Percentiles rank a stretch among this genome's conserved stretches.
These are phyloP conservation scores for Mya arenaria DNA, from an alignment of 1,140 invertebrate species.

Conservation along the genomic window DNA sequence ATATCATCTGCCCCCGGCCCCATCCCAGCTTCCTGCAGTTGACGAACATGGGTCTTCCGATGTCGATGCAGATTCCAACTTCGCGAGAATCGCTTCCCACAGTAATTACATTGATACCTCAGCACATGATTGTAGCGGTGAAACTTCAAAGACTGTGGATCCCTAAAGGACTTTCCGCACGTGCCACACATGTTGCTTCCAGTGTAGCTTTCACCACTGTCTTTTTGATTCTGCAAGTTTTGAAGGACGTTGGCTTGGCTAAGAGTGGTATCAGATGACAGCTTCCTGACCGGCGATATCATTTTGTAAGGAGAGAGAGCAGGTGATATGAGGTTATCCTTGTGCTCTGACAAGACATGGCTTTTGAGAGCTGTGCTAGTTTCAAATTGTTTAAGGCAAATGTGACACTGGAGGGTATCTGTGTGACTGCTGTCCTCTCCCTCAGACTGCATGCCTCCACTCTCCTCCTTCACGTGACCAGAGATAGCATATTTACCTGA, in stretches of 20 bases:
- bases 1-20: constrained; percentile 14
- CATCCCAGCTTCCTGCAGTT: constrained; percentile 38
- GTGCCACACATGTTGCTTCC: constrained; percentile 60
- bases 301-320: constrained; percentile 49
- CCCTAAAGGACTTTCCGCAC: constrained; percentile 66
- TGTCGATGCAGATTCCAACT: constrained; percentile 68
- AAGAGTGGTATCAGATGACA: constrained; percentile 11
- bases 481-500: constrained; percentile 16
- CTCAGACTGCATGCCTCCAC: constrained; percentile 16
- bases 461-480: constrained; percentile 10
- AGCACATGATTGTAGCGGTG: constrained; percentile 67
- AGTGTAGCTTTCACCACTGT: constrained; percentile 10
- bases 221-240: neutral
- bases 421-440: constrained; percentile 26
- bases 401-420: constrained; percentile 42
- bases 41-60: constrained; percentile 61
- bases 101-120: constrained; percentile 61
- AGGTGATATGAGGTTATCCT: constrained; percentile 19
- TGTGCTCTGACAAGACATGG: constrained; percentile 42
- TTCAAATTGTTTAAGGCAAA: constrained; percentile 50
- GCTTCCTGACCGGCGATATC: constrained; percentile 41
- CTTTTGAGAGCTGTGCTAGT: constrained; percentile 21
- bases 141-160: constrained; percentile 66
- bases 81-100: constrained; percentile 65
- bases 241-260: constrained; percentile 32